Evolutionary conservation across 2,113 vertebrate genomes (phyloP).

Genomic region (Macquaria ambigua): DNA sequence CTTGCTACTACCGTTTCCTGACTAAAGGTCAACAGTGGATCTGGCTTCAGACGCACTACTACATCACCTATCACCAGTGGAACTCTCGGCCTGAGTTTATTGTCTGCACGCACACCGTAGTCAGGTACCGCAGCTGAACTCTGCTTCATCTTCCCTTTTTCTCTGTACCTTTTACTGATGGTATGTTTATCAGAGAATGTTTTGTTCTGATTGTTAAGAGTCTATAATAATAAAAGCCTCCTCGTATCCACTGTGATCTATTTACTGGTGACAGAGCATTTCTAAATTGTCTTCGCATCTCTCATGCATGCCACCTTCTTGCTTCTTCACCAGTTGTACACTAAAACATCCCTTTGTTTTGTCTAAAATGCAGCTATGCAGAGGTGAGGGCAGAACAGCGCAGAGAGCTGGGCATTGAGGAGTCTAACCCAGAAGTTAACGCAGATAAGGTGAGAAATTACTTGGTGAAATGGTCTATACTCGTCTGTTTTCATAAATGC

Average conservation of each 20-base stretch:
- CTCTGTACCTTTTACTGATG: neutral
- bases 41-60: constrained; percentile 98
- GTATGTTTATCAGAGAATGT: neutral
- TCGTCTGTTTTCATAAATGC: neutral
- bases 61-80: constrained; percentile 99
- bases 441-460: constrained; percentile 90
- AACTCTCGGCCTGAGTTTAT: constrained; percentile 99
- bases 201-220: neutral
- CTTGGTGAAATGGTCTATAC: neutral
- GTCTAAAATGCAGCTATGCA: constrained; percentile 89
- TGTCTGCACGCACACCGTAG: constrained; percentile 98
- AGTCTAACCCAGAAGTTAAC: constrained; percentile 90
- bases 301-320: neutral
- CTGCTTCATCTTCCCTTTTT: neutral
- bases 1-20: constrained; percentile 98
- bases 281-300: neutral
- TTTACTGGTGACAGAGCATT: neutral
- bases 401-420: constrained; percentile 94
- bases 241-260: neutral
- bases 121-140: constrained; percentile 87
- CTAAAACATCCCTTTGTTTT: neutral
- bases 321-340: neutral
- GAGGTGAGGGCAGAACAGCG: constrained; percentile 96
- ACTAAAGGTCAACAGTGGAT: constrained; percentile 99
- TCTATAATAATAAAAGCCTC: neutral